Evolutionary conservation across 2,888 invertebrate genomes (phyloP).

Genomic region (Hoplodrina ambigua): DNA sequence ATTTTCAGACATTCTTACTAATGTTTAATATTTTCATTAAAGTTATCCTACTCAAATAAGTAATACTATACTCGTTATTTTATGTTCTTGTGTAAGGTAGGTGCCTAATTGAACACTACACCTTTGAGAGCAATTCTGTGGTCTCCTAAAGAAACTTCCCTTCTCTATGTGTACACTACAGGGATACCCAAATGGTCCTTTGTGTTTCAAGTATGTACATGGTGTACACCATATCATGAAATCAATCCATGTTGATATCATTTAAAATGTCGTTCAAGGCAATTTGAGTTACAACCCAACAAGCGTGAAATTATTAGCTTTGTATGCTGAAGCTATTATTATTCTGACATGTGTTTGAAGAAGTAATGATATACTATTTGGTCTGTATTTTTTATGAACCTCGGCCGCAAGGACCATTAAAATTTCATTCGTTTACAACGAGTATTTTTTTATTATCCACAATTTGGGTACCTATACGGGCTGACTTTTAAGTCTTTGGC

Average conservation of each 20-base stretch:
- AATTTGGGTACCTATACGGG: too few relatives aligned
- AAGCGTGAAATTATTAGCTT: slow-evolving; percentile 38
- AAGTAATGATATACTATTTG: slow-evolving; percentile 25
- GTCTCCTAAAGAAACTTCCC: background rate
- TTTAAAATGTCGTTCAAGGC: slow-evolving; percentile 37
- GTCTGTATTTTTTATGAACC: slow-evolving; percentile 5
- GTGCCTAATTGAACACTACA: slow-evolving; percentile 4
- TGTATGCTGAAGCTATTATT: slow-evolving; percentile 13
- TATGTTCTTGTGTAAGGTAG: background rate
- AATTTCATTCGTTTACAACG: background rate
- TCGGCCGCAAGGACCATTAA: background rate
- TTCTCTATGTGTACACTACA: background rate
- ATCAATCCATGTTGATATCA: slow-evolving; percentile 11
- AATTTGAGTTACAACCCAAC: slow-evolving; percentile 18
- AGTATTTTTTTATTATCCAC: background rate
- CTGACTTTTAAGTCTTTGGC: too few relatives aligned
- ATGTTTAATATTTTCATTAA: too few relatives aligned
- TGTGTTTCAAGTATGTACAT: slow-evolving; percentile 1
- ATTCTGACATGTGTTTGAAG: background rate
- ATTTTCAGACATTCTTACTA: too few relatives aligned
- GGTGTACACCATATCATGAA: background rate
- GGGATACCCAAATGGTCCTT: background rate
- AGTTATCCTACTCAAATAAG: background rate
- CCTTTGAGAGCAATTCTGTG: background rate
- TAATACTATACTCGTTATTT: background rate